Base-by-base conservation (phyloP, 2,113 vertebrate genomes). In the Verasper variegatus region DNA sequence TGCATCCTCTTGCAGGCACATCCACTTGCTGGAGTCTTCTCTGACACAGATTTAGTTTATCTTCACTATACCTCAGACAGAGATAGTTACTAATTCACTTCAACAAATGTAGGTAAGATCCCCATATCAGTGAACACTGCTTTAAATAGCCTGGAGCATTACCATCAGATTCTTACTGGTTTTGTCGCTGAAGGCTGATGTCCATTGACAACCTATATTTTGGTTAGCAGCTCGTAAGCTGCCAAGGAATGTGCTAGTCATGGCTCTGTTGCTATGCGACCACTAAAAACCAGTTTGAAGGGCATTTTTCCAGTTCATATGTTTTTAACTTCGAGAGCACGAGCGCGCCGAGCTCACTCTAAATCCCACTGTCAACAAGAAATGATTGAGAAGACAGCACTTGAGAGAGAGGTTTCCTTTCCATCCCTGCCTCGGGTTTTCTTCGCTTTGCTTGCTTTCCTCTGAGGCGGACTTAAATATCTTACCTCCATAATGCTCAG, bases 221-320 rank as follows among this genome's bases (percentile, higher is more conserved):
- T 82, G 8, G 51, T 20, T n/a, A 79, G 65, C 64, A 71, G 67
- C 71, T 83, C 80, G 61, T 68, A 74, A 78, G 54, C 65, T 81
- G 80, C 82, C 74, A 47, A 20, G 71, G 37, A 80, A 88, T 76
- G 42, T 11, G 6, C 42, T 74, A 74, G 76, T 73, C 84, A 69
- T 64, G 51, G 80, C 76, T 90, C 74, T 89, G 88, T 90, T 89
- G 88, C 86, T 89, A 90, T 88, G 88, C 89, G 24, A 90, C 86
- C 65, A 82, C 47, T 82, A 74, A 84, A 87, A 84, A 76, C 68
- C 77, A 40, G 70, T 86, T 76, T 69, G 74, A 87, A 84, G 72
- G 81, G 69, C 75, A 75, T 81, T 54, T 76, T 65, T 81, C 65
- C 57, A 80, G 66, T 89, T 87, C 58, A 84, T 75, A 83, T 86